Evolutionary conservation across 2,888 invertebrate genomes (phyloP).

Genomic region (Dorcus parallelipipedus): DNA sequence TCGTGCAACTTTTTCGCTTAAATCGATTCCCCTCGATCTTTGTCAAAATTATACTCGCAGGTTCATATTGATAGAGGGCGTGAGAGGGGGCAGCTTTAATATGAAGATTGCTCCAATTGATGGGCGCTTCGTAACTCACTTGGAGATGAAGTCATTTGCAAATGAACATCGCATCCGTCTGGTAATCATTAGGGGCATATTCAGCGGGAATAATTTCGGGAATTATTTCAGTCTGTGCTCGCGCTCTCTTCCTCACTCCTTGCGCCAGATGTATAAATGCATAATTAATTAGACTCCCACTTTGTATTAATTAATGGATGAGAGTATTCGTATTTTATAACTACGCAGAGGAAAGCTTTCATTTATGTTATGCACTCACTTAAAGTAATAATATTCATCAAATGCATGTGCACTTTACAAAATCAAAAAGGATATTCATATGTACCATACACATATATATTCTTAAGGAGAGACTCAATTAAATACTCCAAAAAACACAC

Average conservation of each 20-base stretch:
- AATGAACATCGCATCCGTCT: constrained; percentile 48
- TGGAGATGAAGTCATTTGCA: constrained; percentile 49
- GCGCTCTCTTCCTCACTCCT: constrained; percentile 25
- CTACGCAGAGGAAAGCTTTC: too few relatives aligned
- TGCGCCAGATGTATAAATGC: constrained; percentile 38
- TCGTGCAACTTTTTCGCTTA: constrained; percentile 32
- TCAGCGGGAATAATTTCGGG: constrained; percentile 48
- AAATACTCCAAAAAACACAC: too few relatives aligned
- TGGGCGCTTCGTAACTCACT: constrained; percentile 32
- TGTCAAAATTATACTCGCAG: constrained; percentile 45
- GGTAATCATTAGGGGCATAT: constrained; percentile 50
- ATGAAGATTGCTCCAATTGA: constrained; percentile 49
- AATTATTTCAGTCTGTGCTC: constrained; percentile 39
- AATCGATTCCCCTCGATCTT: constrained; percentile 37
- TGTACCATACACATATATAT: too few relatives aligned
- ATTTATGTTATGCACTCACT: too few relatives aligned
- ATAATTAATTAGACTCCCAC: constrained; percentile 41
- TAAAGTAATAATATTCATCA: too few relatives aligned
- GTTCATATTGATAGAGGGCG: constrained; percentile 39
- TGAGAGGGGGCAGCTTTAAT: constrained; percentile 35
- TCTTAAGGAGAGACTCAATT: too few relatives aligned
- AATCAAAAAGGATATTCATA: too few relatives aligned
- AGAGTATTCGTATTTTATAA: constrained; percentile 15
- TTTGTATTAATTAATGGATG: constrained; percentile 44
- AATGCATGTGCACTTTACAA: too few relatives aligned